Percentiles rank a stretch among this genome's conserved stretches.
phyloP scores from a whole-genome alignment of 2,888 invertebrate species.

The Acronicta leporina region DNA sequence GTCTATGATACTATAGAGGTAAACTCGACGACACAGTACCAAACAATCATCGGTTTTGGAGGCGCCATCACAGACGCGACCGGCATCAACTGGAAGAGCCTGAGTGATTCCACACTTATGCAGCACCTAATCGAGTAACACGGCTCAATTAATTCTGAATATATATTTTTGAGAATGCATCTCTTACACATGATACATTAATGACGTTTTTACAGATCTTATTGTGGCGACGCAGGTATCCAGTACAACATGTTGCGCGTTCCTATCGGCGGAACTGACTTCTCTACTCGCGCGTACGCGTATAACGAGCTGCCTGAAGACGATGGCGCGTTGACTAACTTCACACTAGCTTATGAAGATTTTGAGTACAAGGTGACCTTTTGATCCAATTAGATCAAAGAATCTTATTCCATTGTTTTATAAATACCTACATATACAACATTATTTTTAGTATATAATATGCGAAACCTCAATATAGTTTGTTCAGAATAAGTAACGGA shows the following conservation, averaged over 20 bases:
- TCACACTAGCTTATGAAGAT: conserved; percentile 91
- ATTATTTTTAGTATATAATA: no score
- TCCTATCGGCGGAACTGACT: conserved; percentile 95
- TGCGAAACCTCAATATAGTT: no score
- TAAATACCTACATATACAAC: no score
- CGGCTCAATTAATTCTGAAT: no score
- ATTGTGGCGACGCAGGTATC: conserved; percentile 88
- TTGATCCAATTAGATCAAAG: no score
- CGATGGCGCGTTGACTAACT: conserved; percentile 88
- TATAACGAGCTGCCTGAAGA: conserved; percentile 90
- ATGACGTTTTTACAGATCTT: conserved; percentile 36
- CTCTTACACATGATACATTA: no score
- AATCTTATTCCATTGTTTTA: no score
- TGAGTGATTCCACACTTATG: conserved; percentile 80
- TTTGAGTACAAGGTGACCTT: conserved; percentile 90
- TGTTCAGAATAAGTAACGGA: no score
- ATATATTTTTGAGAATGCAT: not conserved
- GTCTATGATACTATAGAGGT: conserved; percentile 29
- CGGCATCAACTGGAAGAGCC: conserved; percentile 90
- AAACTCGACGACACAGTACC: conserved; percentile 76
- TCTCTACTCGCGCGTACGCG: conserved; percentile 93
- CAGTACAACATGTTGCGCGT: conserved; percentile 93
- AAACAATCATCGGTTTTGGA: conserved; percentile 94
- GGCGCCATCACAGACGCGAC: conserved; percentile 93
- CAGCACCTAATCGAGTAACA: conserved; percentile 54